Evolutionary conservation across 2,888 invertebrate species (phyloP).

Genomic region (Glyphotaelius pellucidus): DNA sequence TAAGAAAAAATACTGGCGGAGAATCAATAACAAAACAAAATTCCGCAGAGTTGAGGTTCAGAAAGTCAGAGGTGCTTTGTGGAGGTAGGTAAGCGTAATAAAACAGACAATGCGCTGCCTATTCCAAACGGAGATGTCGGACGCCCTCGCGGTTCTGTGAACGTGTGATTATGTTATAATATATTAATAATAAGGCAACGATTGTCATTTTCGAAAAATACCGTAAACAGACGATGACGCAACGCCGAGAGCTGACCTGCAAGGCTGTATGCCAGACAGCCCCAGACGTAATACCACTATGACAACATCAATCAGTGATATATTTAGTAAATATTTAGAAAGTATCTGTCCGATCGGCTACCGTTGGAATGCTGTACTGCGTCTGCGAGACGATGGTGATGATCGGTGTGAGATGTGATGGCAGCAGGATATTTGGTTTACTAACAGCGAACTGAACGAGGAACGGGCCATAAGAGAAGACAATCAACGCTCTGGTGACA

Average conservation of each 20-base stretch:
- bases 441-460: background rate
- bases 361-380: conserved; percentile 8
- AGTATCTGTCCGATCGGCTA: background rate
- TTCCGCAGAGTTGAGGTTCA: conserved; percentile 23
- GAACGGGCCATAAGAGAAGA: too few species aligned
- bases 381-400: background rate
- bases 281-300: background rate
- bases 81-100: conserved; percentile 9
- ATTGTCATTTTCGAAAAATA: conserved; percentile 33
- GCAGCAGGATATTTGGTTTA: background rate
- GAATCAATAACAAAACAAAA: conserved; percentile 4
- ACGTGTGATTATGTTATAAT: conserved; percentile 20
- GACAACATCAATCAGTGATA: conserved; percentile 25
- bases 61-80: conserved; percentile 22
- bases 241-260: conserved; percentile 6
- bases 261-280: background rate
- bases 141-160: conserved; percentile 9
- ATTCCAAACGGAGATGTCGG: background rate
- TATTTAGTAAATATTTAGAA: conserved; percentile 14
- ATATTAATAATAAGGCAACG: background rate
- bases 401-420: background rate
- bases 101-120: conserved; percentile 14
- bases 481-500: conserved; percentile 4
- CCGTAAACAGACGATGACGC: conserved; percentile 20
- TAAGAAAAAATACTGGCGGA: too few species aligned